Conservation (phyloP, 2,888 invertebrate genomes). For the Nomada lathburiana region DNA sequence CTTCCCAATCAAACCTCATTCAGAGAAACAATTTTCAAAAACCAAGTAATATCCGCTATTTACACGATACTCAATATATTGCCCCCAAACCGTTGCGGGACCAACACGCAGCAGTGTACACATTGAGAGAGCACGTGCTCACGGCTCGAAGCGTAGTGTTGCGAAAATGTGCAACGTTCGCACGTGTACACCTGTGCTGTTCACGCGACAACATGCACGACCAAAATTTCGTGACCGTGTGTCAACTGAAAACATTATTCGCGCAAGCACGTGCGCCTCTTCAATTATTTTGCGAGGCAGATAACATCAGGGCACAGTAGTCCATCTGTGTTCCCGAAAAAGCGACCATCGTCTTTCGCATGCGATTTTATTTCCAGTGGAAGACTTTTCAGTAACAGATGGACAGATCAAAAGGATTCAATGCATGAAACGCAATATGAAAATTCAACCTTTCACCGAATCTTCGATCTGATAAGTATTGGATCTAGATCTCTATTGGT, state of each 20-base stretch:
- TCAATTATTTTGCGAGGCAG: too few relatives aligned
- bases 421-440: too few relatives aligned
- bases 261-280: too few relatives aligned
- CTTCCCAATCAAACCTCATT: not conserved
- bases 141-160: not conserved
- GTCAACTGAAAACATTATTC: not conserved
- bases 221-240: not conserved
- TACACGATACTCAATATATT: not conserved
- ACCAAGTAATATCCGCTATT: not conserved
- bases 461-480: too few relatives aligned
- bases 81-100: not conserved
- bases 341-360: too few relatives aligned
- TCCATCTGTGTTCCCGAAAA: too few relatives aligned
- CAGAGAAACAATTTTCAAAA: not conserved
- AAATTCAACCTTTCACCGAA: too few relatives aligned
- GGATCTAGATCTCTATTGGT: too few relatives aligned
- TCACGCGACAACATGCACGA: not conserved
- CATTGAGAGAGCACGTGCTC: not conserved
- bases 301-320: too few relatives aligned
- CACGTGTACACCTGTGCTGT: conserved; percentile 40
- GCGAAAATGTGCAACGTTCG: not conserved
- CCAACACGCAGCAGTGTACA: conserved; percentile 20
- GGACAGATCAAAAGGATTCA: too few relatives aligned
- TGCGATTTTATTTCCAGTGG: too few relatives aligned
- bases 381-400: too few relatives aligned